Percentiles rank a stretch among this genome's conserved stretches.
Evolutionary conservation across 2,888 invertebrate genomes (phyloP).

Genomic region (Campopleginae sp.): DNA sequence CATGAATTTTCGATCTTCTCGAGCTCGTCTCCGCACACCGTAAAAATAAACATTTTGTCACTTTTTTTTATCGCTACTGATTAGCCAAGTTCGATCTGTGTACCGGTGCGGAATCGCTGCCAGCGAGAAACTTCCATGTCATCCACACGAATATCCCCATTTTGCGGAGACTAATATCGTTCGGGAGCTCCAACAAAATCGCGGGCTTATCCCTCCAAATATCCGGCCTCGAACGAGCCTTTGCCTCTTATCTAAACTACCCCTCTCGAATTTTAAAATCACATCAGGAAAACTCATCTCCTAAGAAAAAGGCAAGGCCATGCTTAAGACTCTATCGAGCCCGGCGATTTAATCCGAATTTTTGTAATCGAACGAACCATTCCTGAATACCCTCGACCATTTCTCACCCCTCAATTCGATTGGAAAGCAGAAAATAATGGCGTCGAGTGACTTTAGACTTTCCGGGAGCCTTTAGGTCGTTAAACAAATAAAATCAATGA

Average conservation of each 20-base stretch:
- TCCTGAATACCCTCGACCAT: neutral
- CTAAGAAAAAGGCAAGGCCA: neutral
- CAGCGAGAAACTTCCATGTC: neutral
- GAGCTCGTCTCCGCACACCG: neutral
- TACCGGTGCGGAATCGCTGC: neutral
- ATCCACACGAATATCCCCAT: neutral
- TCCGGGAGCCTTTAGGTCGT: neutral
- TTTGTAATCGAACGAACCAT: constrained; percentile 56
- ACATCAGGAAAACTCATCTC: constrained; percentile 17
- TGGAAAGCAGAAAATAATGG: constrained; percentile 22
- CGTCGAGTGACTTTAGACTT: neutral
- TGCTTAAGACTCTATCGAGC: neutral
- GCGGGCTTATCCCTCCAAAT: constrained; percentile 66
- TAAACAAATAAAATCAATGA: constrained; percentile 19
- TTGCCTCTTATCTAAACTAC: constrained; percentile 75
- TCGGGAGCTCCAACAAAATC: constrained; percentile 71
- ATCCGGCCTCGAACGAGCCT: constrained; percentile 56
- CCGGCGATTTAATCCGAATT: constrained; percentile 23
- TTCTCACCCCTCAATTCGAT: constrained; percentile 29
- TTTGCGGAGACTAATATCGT: neutral
- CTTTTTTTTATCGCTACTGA: neutral
- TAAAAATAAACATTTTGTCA: neutral
- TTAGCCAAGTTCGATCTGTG: neutral
- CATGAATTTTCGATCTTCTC: neutral
- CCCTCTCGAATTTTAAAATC: constrained; percentile 71